Base-by-base conservation (phyloP, 2,797 vertebrate genomes). In the Melanogrammus aeglefinus region DNA sequence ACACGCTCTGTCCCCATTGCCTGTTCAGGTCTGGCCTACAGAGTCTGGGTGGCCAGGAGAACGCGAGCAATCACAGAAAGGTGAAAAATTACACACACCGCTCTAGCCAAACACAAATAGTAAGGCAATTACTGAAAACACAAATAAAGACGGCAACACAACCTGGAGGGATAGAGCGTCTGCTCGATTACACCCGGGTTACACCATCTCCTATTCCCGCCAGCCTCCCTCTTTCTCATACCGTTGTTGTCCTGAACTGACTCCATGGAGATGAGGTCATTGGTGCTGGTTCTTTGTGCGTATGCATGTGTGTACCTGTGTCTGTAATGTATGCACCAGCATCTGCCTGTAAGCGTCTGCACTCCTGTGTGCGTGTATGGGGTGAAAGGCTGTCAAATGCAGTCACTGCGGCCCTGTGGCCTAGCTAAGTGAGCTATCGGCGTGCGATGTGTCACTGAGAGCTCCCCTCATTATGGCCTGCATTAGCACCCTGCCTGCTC, bases 31-130 rank as follows among this genome's bases (percentile, higher is more conserved):
- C 41, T 33, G 88, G 51, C 87, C 85, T 88, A 82, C 39, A 86
- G 89, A 80, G 83, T 93, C 90, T 93, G 94, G 94, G 94, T 95
- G 94, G 93, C 90, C 90, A 80, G 29, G 82, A 87, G 90, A 91
- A 88, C 85, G 81, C 80, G 76, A 80, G 84, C 82, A 80, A 84
- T 90, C 87, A 87, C 77, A 38, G 75, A 36, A 27, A 10, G 84
- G 21, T 92, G 92, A 95, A 85, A 83, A 81, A 92, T 93, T 87
- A 85, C 27, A 57, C 81, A 41, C 73, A 88, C 85, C 80, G 86
- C 94, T 94, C 92, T 94, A 93, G 92, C 84, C 88, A 76, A 81
- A 88, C 76, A 80, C 84, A 87, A 86, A 88, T 85, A 82, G 76
- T 80, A 80, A 80, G 57, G 72, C 51, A 77, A n/a, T n/a, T 51